These are phyloP conservation scores for Punctoribates punctum DNA, from an alignment of 2,888 invertebrate species.

Conservation along the genomic window DNA sequence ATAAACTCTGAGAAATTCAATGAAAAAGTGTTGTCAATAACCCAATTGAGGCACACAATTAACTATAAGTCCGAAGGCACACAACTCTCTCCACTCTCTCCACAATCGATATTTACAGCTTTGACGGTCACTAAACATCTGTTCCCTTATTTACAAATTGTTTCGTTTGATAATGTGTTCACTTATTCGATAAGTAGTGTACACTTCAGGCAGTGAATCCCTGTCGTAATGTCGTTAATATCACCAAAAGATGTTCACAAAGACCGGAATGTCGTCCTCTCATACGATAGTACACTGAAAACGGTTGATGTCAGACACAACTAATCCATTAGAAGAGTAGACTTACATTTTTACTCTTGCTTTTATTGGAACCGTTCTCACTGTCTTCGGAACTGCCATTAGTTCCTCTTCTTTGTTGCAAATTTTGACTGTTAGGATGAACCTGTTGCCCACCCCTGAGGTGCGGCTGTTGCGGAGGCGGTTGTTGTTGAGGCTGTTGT, in stretches of 20 bases:
- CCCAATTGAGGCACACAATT: conserved; percentile 30
- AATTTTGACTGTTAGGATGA: conserved; percentile 22
- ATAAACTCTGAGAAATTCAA: conserved; percentile 27
- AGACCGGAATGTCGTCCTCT: conserved; percentile 31
- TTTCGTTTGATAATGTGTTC: conserved; percentile 11
- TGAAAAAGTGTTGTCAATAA: conserved; percentile 10
- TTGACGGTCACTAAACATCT: conserved; percentile 6
- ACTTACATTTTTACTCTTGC: conserved; percentile 39
- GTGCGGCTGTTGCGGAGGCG: neutral
- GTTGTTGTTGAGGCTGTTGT: neutral
- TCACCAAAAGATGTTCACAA: neutral
- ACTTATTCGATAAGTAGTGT: neutral
- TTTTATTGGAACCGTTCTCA: conserved; percentile 29
- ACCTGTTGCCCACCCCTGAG: conserved; percentile 33
- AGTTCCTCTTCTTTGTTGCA: conserved; percentile 21
- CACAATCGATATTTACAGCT: neutral
- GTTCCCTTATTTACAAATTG: neutral
- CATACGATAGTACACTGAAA: conserved; percentile 40
- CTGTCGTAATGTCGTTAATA: neutral
- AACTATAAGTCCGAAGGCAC: conserved; percentile 10
- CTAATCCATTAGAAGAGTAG: neutral
- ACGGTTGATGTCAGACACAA: neutral
- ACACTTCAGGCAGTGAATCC: conserved; percentile 37
- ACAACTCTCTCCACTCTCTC: neutral
- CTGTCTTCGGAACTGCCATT: conserved; percentile 18